These are phyloP conservation scores for Pinctada fucata DNA, from an alignment of 2,888 invertebrate species.

Conservation along the genomic window DNA sequence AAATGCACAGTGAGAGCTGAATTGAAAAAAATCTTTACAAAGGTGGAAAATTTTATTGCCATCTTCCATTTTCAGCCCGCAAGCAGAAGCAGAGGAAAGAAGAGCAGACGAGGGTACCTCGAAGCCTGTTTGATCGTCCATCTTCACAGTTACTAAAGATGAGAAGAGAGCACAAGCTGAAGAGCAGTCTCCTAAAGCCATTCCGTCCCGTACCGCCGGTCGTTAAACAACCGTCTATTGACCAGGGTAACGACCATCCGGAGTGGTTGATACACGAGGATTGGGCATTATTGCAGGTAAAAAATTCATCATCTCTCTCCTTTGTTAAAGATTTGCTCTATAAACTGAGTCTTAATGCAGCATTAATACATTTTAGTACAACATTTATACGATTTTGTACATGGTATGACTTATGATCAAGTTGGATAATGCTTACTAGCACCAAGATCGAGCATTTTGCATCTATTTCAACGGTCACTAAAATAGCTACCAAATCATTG, in stretches of 20 bases:
- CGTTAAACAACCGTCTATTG: slow-evolving; percentile 59
- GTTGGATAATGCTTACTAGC: too few relatives aligned
- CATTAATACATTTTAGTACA: too few relatives aligned
- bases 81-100: slow-evolving; percentile 82
- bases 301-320: background rate
- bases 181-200: slow-evolving; percentile 67
- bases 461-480: too few relatives aligned
- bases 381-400: too few relatives aligned
- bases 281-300: slow-evolving; percentile 84
- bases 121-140: slow-evolving; percentile 89
- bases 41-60: too few relatives aligned
- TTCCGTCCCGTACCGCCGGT: slow-evolving; percentile 58
- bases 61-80: slow-evolving; percentile 58
- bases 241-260: slow-evolving; percentile 80
- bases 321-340: too few relatives aligned
- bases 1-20: too few relatives aligned
- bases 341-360: too few relatives aligned
- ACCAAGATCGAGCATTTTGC: too few relatives aligned
- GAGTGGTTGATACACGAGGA: slow-evolving; percentile 96
- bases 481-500: too few relatives aligned
- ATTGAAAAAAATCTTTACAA: too few relatives aligned
- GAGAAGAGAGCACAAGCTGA: slow-evolving; percentile 86
- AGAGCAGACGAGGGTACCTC: slow-evolving; percentile 86
- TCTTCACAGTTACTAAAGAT: slow-evolving; percentile 86
- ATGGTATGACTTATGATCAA: too few relatives aligned